phyloP scores from a whole-genome alignment of 2,888 invertebrate species.

The Synergus itoensis region DNA sequence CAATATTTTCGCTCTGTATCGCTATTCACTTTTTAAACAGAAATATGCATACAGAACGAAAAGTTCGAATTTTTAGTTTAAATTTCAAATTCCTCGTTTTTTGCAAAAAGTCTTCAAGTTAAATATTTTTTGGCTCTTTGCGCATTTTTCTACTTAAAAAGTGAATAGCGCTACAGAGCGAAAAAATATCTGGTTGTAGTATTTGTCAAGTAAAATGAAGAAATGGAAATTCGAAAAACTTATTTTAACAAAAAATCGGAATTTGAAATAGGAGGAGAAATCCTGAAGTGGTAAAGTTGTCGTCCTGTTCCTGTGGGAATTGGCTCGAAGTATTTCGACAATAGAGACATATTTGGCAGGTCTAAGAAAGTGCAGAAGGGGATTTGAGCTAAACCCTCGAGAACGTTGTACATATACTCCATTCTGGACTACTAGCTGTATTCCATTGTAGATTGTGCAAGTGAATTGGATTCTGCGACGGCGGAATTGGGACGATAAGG shows the following conservation, averaged over 20 bases:
- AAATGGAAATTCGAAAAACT: too few species aligned
- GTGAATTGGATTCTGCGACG: slow-evolving; percentile 48
- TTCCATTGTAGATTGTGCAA: slow-evolving; percentile 44
- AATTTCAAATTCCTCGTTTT: too few species aligned
- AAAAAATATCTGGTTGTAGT: too few species aligned
- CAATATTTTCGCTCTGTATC: too few species aligned
- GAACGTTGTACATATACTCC: slow-evolving; percentile 39
- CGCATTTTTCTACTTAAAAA: too few species aligned
- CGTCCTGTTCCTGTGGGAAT: background rate
- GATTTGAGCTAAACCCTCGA: slow-evolving; percentile 38
- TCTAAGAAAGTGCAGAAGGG: background rate
- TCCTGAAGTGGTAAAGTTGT: background rate
- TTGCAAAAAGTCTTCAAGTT: too few species aligned
- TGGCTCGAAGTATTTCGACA: slow-evolving; percentile 15
- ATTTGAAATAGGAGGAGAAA: background rate
- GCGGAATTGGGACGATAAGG: slow-evolving; percentile 67
- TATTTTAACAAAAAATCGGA: background rate
- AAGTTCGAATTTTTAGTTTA: too few species aligned
- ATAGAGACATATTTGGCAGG: slow-evolving; percentile 31
- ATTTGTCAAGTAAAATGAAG: too few species aligned
- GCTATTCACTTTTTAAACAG: too few species aligned
- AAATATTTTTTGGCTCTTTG: too few species aligned
- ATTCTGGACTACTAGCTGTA: background rate
- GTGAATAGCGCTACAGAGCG: too few species aligned
- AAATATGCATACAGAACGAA: too few species aligned